These are phyloP conservation scores for Holothuria scabra DNA, from an alignment of 53 echinoderm and acorn worm species.

Conservation along the genomic window DNA sequence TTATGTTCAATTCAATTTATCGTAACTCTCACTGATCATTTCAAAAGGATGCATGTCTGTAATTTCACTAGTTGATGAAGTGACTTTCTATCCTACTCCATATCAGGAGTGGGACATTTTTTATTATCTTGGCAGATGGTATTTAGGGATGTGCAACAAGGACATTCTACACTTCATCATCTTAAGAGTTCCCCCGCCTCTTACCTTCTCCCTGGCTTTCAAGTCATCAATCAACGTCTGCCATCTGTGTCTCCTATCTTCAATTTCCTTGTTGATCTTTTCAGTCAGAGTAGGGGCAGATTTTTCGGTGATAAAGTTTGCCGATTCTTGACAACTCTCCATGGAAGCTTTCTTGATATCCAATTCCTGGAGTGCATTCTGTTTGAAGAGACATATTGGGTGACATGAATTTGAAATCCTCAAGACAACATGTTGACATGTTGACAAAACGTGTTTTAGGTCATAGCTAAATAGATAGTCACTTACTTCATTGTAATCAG, in stretches of 20 bases:
- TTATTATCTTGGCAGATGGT: no score
- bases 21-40: no score
- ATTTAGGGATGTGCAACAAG: neutral
- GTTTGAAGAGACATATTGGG: neutral
- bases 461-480: neutral
- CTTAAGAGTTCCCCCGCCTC: neutral
- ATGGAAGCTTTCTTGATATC: slow-evolving; percentile 39
- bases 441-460: neutral
- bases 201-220: slow-evolving; percentile 58
- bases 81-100: no score
- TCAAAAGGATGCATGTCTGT: no score
- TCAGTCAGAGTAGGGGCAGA: slow-evolving; percentile 36
- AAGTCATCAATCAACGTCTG: slow-evolving; percentile 42
- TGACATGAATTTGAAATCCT: no score
- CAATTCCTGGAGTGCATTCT: slow-evolving; percentile 62
- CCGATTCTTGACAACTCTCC: slow-evolving; percentile 24
- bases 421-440: no score
- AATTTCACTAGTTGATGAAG: no score
- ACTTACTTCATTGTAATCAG: no score
- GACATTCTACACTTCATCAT: neutral
- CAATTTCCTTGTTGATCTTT: slow-evolving; percentile 54
- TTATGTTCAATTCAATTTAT: no score
- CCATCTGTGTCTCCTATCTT: slow-evolving; percentile 53
- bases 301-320: slow-evolving; percentile 19
- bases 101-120: no score